Conservation (phyloP, 2,888 invertebrate genomes). For the Holacanthella duospinosa region DNA sequence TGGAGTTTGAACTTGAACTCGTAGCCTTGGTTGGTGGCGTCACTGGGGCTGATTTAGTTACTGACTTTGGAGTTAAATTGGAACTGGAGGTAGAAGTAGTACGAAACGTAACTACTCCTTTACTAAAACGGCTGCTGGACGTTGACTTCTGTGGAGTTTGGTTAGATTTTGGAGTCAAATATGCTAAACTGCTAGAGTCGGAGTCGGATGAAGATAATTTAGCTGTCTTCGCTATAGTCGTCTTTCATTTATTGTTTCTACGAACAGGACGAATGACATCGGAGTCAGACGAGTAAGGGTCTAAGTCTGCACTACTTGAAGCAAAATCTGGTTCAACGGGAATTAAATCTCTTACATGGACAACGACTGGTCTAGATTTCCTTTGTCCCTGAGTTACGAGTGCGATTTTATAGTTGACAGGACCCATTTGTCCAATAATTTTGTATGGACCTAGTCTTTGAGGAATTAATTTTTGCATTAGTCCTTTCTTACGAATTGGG, state of each 20-base stretch:
- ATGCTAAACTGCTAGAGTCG: no score
- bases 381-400: background rate
- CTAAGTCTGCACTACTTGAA: background rate
- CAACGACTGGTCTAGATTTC: background rate
- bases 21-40: no score
- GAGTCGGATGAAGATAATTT: no score
- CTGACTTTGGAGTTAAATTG: slow-evolving; percentile 7
- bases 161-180: no score
- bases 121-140: background rate
- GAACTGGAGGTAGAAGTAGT: no score
- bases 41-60: background rate
- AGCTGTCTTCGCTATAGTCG: no score
- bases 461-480: background rate
- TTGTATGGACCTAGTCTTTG: background rate
- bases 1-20: background rate
- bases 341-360: background rate
- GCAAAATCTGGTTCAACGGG: background rate
- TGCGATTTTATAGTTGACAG: background rate
- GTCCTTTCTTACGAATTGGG: background rate
- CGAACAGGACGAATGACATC: no score
- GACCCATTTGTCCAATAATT: background rate
- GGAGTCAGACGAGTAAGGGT: no score
- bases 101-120: no score
- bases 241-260: no score
- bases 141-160: background rate